Evolutionary conservation across 2,888 invertebrate genomes (phyloP), one percentile per base, ranked within the genome.

Genomic region (Pandemis cinnamomeana): DNA sequence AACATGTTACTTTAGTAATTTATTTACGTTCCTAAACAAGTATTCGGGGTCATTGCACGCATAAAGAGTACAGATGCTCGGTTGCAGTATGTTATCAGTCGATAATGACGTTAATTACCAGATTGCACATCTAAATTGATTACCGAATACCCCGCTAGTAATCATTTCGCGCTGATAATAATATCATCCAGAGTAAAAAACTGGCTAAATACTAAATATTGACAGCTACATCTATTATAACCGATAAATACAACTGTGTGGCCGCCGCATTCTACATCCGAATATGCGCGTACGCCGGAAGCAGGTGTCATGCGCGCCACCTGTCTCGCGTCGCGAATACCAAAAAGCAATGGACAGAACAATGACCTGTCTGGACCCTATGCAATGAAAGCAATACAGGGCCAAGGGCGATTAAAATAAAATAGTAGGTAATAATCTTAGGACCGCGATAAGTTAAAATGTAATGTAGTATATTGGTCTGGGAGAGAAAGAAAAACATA

Each of bases 231-330:
- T 4, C 20, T 27, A 15, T 13, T 27, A 11, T 68, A 60, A 68
- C 68, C 68, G 48, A 60, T 68, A 60, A 60, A 60, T 68, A 60
- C 44, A 67, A 67, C 44, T 42, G 53, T 36, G 51, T 7, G 27
- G 67, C 41, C 67, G 51, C 41, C 67, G 81, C 79, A 79, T 79
- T 79, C 79, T 72, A 78, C 82, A 83, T 83, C 84, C 85, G 79
- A 84, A 84, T 83, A 83, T 86, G 89, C 88, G 87, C 86, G 78
- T 75, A 80, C 83, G 81, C 83, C 81, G 92, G 91, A 92, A 91
- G 86, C 91, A 90, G 90, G 89, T 90, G 90, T 83, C 88, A 84
- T 84, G 87, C 83, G 83, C 81, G 81, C 83, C 89, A 88, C 88
- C 89, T 91, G 90, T 84, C 86, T 66, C 86, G 67, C 81, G 87